Conservation (phyloP, 1,140 invertebrate species). For the Drosophila albomicans region DNA sequence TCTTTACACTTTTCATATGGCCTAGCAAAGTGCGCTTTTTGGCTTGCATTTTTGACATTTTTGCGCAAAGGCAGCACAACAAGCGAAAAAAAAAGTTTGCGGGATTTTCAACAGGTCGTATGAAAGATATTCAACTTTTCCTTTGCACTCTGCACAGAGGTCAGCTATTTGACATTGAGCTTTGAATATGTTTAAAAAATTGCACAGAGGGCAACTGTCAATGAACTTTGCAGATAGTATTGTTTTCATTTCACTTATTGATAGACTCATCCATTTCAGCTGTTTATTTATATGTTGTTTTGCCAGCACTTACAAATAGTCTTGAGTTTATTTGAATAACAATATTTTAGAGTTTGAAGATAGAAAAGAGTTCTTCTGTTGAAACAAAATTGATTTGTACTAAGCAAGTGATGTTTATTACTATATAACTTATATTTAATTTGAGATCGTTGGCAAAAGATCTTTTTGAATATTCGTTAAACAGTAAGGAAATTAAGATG, state of each 20-base stretch:
- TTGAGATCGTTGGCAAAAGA: no score
- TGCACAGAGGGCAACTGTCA: constrained; percentile 16
- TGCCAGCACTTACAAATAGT: no score
- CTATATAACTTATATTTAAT: no score
- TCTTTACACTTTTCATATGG: constrained; percentile 47
- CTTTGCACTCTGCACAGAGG: constrained; percentile 36
- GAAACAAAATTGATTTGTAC: no score
- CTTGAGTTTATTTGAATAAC: no score
- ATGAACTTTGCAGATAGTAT: constrained; percentile 26
- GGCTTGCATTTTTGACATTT: constrained; percentile 49
- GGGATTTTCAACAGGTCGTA: constrained; percentile 68
- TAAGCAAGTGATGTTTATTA: no score
- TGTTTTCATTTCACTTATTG: constrained; percentile 12
- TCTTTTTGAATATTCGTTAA: no score
- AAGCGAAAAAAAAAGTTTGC: constrained; percentile 25
- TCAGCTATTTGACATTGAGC: constrained; percentile 46
- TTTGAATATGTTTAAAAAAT: background rate
- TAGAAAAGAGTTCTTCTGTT: no score
- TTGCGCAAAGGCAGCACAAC: background rate
- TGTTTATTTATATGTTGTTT: background rate
- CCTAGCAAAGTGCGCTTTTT: constrained; percentile 54
- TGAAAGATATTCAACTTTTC: constrained; percentile 49
- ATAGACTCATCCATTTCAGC: background rate
- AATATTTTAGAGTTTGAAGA: no score
- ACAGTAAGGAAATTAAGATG: no score